Evolutionary conservation across 2,888 invertebrate species (phyloP).

Genomic region (Cephus pygmeus): DNA sequence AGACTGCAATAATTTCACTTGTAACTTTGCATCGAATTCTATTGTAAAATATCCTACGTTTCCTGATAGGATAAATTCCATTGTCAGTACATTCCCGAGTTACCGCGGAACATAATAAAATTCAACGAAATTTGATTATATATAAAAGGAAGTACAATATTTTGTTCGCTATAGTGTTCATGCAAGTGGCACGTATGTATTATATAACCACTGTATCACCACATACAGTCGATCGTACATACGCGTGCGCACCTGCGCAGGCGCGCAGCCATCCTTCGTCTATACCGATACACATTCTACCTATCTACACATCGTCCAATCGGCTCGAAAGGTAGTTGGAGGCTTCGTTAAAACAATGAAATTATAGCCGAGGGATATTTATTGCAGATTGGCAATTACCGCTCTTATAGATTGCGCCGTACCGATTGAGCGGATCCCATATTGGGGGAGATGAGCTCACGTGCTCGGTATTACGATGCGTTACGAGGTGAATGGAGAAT

Average conservation of each 20-base stretch:
- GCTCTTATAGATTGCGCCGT: constrained; percentile 45
- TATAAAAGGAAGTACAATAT: not conserved
- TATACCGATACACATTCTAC: not conserved
- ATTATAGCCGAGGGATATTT: constrained; percentile 50
- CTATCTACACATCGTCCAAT: not conserved
- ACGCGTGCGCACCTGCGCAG: not conserved
- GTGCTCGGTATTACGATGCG: not conserved
- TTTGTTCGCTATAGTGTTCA: not conserved
- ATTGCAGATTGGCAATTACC: constrained; percentile 55
- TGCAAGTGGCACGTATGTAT: not conserved
- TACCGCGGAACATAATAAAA: not conserved
- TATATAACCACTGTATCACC: not conserved
- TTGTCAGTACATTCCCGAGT: not conserved
- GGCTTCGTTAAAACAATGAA: constrained; percentile 44
- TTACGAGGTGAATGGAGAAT: not conserved
- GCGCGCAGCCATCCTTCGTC: not conserved
- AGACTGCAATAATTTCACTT: not conserved
- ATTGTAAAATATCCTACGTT: not conserved
- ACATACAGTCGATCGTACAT: not conserved
- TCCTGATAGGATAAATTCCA: not conserved
- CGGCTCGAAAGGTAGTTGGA: not conserved
- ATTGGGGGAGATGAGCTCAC: not conserved
- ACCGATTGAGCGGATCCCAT: constrained; percentile 42
- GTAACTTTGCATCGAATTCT: not conserved
- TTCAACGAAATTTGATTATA: not conserved